A percentile compares a stretch with the other conserved stretches of the same genome.
These are phyloP conservation scores for Bombus consobrinus DNA, from an alignment of 1,140 invertebrate species.

Conservation along the genomic window DNA sequence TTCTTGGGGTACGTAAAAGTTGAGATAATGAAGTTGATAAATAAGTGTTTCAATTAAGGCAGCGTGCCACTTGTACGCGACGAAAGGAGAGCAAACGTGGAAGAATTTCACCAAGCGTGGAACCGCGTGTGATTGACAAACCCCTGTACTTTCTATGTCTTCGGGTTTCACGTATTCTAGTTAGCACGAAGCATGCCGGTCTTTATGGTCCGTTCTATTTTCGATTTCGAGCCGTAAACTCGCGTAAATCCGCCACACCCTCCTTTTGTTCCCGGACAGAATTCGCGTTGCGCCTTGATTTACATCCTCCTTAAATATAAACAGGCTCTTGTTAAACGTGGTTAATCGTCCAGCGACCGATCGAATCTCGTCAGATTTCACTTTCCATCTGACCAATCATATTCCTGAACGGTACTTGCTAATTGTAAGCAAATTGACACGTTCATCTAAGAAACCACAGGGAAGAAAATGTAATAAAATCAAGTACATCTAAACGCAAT, in stretches of 20 bases:
- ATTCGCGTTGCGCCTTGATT: conserved; percentile 30
- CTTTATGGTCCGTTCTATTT: conserved; percentile 48
- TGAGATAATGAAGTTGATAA: no score
- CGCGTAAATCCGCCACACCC: conserved; percentile 48
- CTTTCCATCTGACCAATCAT: not conserved
- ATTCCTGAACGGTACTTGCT: not conserved
- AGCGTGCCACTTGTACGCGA: not conserved
- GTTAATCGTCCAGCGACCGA: conserved; percentile 1
- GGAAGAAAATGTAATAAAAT: no score
- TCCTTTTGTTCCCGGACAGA: conserved; percentile 43
- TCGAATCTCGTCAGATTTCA: not conserved
- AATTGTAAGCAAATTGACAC: no score
- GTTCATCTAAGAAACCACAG: no score
- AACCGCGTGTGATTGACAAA: conserved; percentile 18
- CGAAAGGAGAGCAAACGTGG: not conserved
- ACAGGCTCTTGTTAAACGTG: not conserved
- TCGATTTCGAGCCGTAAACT: conserved; percentile 49
- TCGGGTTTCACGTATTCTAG: conserved; percentile 35
- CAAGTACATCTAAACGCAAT: no score
- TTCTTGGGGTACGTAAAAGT: not conserved
- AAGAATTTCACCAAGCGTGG: not conserved
- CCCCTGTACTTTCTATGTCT: conserved; percentile 1
- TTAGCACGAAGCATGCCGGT: not conserved
- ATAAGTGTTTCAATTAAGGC: not conserved
- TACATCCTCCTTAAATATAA: conserved; percentile 45